A percentile compares a stretch with the other conserved stretches of the same genome.
These are phyloP conservation scores for Cephus rjabovi DNA, from an alignment of 2,888 invertebrate genomes.

Conservation along the genomic window DNA sequence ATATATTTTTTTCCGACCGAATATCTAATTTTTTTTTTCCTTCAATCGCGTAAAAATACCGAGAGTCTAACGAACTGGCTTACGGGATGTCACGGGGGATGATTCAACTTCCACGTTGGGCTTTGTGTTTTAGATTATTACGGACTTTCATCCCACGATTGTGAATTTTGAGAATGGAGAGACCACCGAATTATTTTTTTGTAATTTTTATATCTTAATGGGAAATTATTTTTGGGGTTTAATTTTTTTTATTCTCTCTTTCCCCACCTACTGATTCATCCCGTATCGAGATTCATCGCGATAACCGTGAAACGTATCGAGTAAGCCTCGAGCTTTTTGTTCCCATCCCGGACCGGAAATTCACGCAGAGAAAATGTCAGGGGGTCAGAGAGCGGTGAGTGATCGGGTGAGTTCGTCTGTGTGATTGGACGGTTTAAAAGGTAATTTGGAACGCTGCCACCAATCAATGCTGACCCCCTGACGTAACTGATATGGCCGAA, in stretches of 20 bases:
- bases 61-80: neutral
- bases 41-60: neutral
- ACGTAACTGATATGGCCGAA: slow-evolving; percentile 43
- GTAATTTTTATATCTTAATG: neutral
- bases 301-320: neutral
- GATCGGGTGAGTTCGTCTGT: slow-evolving; percentile 15
- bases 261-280: too few relatives aligned
- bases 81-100: neutral
- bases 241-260: neutral
- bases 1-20: too few relatives aligned
- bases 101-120: neutral
- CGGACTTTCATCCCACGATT: neutral
- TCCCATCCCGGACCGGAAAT: neutral
- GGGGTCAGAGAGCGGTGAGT: neutral
- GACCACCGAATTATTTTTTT: too few relatives aligned
- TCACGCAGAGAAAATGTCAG: neutral
- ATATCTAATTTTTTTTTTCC: neutral
- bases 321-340: neutral
- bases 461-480: slow-evolving; percentile 49
- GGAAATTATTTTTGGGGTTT: neutral
- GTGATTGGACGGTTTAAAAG: slow-evolving; percentile 45
- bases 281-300: neutral
- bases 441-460: slow-evolving; percentile 57
- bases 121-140: neutral
- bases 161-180: neutral